These are phyloP conservation scores for Mastigias papua DNA, from an alignment of 30 jellyfish, hydroid and myxozoan genomes.

Conservation along the genomic window DNA sequence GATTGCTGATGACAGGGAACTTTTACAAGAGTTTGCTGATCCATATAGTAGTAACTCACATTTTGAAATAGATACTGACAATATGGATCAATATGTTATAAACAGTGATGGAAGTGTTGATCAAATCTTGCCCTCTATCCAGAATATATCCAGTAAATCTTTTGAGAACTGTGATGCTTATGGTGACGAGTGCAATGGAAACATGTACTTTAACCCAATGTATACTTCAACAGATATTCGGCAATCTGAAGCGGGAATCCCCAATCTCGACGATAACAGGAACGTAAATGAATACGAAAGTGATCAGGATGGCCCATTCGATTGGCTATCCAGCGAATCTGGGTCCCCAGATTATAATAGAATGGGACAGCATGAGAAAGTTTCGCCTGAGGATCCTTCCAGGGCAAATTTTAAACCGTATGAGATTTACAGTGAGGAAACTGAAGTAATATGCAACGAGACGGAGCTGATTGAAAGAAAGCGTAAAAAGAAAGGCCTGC, in stretches of 20 bases:
- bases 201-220: slow-evolving; percentile 81
- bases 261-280: background rate
- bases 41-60: slow-evolving; percentile 12
- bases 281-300: background rate
- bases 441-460: slow-evolving; percentile 29
- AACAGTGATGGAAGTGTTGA: slow-evolving; percentile 51
- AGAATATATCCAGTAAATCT: background rate
- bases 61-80: slow-evolving; percentile 70
- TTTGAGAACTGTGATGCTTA: background rate
- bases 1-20: slow-evolving; percentile 35
- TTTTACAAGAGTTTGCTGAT: slow-evolving; percentile 50
- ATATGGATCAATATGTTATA: slow-evolving; percentile 41
- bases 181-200: slow-evolving; percentile 24
- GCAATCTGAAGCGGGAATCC: background rate
- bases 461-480: slow-evolving; percentile 35
- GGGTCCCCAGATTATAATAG: background rate
- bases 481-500: slow-evolving; percentile 61
- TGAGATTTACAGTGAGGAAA: slow-evolving; percentile 47
- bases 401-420: slow-evolving; percentile 9
- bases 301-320: slow-evolving; percentile 8
- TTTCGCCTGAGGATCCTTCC: background rate
- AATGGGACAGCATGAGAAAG: background rate
- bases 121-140: background rate
- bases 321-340: slow-evolving; percentile 31
- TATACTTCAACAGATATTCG: slow-evolving; percentile 39